phyloP scores from a whole-genome alignment of 2,888 invertebrate species.

The Drosophila dives region DNA sequence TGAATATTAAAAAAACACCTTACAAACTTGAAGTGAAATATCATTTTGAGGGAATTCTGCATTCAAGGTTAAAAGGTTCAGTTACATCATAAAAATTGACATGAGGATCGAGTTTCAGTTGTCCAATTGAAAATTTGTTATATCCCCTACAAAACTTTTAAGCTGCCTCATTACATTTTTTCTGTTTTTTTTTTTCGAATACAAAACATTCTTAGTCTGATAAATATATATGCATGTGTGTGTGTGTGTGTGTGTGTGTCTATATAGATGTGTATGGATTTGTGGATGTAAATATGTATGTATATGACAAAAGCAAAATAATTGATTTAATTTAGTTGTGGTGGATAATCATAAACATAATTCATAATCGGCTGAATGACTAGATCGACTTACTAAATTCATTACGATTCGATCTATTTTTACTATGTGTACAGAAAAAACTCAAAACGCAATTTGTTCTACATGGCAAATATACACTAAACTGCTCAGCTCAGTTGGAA shows the following conservation, averaged over 20 bases:
- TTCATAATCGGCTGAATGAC: slow-evolving; percentile 33
- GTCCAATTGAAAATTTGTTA: slow-evolving; percentile 33
- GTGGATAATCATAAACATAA: slow-evolving; percentile 21
- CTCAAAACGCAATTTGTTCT: slow-evolving; percentile 46
- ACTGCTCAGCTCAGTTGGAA: slow-evolving; percentile 22
- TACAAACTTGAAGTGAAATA: slow-evolving; percentile 66
- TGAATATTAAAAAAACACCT: slow-evolving; percentile 72
- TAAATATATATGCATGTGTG: slow-evolving; percentile 41
- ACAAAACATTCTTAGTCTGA: slow-evolving; percentile 64
- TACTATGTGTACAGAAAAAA: slow-evolving; percentile 17
- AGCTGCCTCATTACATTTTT: slow-evolving; percentile 40
- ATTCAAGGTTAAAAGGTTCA: slow-evolving; percentile 45
- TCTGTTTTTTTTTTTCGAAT: slow-evolving; percentile 23
- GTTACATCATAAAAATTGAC: slow-evolving; percentile 59
- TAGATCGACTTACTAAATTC: slow-evolving; percentile 37
- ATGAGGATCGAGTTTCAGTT: slow-evolving; percentile 50
- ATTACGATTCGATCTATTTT: slow-evolving; percentile 41
- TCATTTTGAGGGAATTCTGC: slow-evolving; percentile 49
- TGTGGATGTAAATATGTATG: slow-evolving; percentile 20
- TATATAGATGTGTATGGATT: slow-evolving; percentile 32
- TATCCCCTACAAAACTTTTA: slow-evolving; percentile 42
- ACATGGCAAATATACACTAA: slow-evolving; percentile 28
- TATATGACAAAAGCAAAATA: slow-evolving; percentile 23
- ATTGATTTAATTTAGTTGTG: slow-evolving; percentile 1
- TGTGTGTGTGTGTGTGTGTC: slow-evolving; percentile 13